Percentiles rank a stretch among this genome's conserved stretches.
phyloP scores from a whole-genome alignment of 2,888 invertebrate species.

The Acleris literana region DNA sequence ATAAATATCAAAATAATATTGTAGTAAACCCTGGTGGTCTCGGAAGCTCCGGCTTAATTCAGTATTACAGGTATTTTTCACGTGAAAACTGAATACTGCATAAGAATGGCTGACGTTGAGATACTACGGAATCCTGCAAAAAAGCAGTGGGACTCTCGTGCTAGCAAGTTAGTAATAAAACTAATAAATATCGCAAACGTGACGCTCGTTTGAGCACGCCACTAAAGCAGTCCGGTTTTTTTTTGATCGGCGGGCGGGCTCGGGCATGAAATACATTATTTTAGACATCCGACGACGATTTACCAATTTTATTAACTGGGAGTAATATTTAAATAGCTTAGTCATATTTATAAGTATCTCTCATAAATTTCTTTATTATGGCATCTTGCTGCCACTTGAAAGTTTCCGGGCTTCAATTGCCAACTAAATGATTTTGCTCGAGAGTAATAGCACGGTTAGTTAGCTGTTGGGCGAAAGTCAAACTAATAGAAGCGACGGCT shows the following conservation, averaged over 20 bases:
- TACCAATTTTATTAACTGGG: slow-evolving; percentile 31
- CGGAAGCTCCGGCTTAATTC: too few species aligned
- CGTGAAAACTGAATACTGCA: too few species aligned
- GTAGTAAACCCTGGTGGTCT: too few species aligned
- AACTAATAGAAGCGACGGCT: slow-evolving; percentile 2
- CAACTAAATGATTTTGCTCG: slow-evolving; percentile 15
- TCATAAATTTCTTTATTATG: slow-evolving; percentile 28
- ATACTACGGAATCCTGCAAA: not conserved
- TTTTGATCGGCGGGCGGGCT: slow-evolving; percentile 41
- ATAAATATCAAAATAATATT: too few species aligned
- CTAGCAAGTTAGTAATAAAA: slow-evolving; percentile 31
- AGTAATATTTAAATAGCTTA: slow-evolving; percentile 28
- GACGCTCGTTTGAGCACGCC: slow-evolving; percentile 40
- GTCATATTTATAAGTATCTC: slow-evolving; percentile 25
- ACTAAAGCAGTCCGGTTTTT: slow-evolving; percentile 40
- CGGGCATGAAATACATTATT: slow-evolving; percentile 41
- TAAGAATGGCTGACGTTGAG: not conserved
- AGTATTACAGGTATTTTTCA: too few species aligned
- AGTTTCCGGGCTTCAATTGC: slow-evolving; percentile 31
- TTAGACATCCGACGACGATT: slow-evolving; percentile 37
- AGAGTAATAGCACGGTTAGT: slow-evolving; percentile 11
- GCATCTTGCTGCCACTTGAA: slow-evolving; percentile 30
- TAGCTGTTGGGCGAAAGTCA: slow-evolving; percentile 12
- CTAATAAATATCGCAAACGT: slow-evolving; percentile 37
- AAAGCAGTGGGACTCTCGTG: not conserved